Evolutionary conservation across 1,140 invertebrate genomes (phyloP), one percentile per base, ranked within the genome.

Genomic region (Platyura marginata): DNA sequence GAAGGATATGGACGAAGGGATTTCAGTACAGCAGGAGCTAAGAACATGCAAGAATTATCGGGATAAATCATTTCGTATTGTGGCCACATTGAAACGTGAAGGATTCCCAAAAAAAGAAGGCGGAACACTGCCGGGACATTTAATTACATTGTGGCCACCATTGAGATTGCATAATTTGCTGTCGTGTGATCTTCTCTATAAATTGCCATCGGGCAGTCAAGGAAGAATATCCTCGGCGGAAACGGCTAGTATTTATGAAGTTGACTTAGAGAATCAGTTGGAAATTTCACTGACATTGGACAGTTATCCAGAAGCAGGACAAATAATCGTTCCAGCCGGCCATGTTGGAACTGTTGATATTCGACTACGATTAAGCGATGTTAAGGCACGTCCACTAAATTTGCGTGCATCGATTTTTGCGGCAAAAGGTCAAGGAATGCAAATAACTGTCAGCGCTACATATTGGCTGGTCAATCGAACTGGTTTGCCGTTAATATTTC

Each of bases 401-500:
- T 65, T 96, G 3, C 72, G 77, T 37, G 78, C 79, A 1, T 61
- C 65, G 11, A 69, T 85, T 21, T 54, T 46, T 42, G 51, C 41
- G 2, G 46, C 47, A 2, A 32, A 63, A 53, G 57, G 51, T 63
- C 41, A 64, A 65, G 43, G 71, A 57, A 51, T 72, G 38, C 67
- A 87, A 70, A 70, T 94, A 41, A 76, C 73, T 36, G 69, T 96
- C 13, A 81, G 74, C 45, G 82, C 87, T 18, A 81, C 83, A 1
- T 95, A 84, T 64, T 98, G 94, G 93, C 76, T 98, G 48, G 75
- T 98, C 21, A 98, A 98, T 61, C 86, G 86, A 61, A 90, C 88
- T 13, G 93, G 92, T 1, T 66, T 98, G 32, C 91, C 93, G 1
- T 60, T 98, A n/a, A 79, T 97, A 18, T 92, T 94, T 57, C 75